Conservation (phyloP, 1,140 invertebrate species). For the Ips typographus region DNA sequence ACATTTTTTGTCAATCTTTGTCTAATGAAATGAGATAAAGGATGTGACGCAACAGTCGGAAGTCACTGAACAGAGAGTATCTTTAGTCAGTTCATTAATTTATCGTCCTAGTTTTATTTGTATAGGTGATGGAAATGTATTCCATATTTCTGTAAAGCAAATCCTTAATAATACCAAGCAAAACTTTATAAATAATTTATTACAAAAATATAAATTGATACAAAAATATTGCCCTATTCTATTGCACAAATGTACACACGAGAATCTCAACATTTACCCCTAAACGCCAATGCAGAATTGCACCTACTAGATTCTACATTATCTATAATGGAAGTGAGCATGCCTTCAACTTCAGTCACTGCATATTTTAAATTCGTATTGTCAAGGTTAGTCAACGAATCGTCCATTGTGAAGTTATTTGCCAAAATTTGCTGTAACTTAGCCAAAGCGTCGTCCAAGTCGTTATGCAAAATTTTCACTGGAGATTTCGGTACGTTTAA, state of each 20-base stretch:
- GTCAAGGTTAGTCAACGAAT: slow-evolving; percentile 56
- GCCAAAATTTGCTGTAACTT: slow-evolving; percentile 62
- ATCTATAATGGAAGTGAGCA: slow-evolving; percentile 59
- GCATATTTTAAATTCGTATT: slow-evolving; percentile 60
- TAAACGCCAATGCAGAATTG: slow-evolving; percentile 32
- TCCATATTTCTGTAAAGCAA: too few relatives aligned
- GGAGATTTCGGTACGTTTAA: slow-evolving; percentile 23
- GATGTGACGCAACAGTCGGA: too few relatives aligned
- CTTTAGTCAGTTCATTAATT: too few relatives aligned
- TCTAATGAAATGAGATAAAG: too few relatives aligned
- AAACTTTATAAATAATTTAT: too few relatives aligned
- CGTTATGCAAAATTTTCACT: slow-evolving; percentile 51
- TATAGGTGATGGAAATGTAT: too few relatives aligned
- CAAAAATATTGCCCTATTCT: background rate
- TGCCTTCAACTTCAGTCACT: slow-evolving; percentile 61
- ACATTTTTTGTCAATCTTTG: too few relatives aligned
- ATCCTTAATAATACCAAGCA: too few relatives aligned
- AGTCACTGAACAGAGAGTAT: too few relatives aligned
- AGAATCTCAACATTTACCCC: background rate
- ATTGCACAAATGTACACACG: background rate
- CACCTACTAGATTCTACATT: slow-evolving; percentile 51
- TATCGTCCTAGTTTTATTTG: too few relatives aligned
- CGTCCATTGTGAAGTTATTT: slow-evolving; percentile 61
- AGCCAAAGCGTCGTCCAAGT: slow-evolving; percentile 61
- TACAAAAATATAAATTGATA: too few relatives aligned